These are phyloP conservation scores for Hyles euphorbiae DNA, from an alignment of 1,140 invertebrate genomes.

Conservation along the genomic window DNA sequence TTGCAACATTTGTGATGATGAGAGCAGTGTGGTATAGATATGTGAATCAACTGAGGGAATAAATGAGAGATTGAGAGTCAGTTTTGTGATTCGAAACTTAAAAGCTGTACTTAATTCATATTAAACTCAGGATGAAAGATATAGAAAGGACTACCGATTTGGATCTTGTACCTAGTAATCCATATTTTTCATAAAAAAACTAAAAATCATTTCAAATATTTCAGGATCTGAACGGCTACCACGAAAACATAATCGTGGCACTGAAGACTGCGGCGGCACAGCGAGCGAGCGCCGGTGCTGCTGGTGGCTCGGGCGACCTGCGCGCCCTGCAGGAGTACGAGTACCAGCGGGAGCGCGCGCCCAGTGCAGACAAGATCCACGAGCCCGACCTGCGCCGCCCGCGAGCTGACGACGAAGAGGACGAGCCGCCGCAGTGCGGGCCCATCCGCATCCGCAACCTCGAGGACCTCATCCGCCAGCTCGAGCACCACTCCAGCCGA, in stretches of 20 bases:
- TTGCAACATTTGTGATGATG: no score
- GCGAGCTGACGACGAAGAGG: constrained; percentile 79
- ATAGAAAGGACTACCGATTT: no score
- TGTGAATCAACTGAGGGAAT: no score
- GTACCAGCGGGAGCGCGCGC: constrained; percentile 75
- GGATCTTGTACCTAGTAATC: no score
- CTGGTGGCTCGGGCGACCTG: constrained; percentile 81
- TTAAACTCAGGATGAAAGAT: no score
- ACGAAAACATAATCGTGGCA: constrained; percentile 93
- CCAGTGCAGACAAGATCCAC: constrained; percentile 81
- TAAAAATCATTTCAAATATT: constrained; percentile 45
- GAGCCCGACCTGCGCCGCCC: constrained; percentile 72
- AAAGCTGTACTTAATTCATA: no score
- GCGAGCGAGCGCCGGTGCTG: constrained; percentile 77
- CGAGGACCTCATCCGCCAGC: constrained; percentile 92
- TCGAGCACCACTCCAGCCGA: constrained; percentile 90
- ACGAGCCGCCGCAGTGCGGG: constrained; percentile 82
- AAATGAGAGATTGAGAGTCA: no score
- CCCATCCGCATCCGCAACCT: constrained; percentile 91
- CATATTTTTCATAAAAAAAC: no score
- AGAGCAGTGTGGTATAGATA: no score
- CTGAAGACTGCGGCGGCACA: constrained; percentile 87
- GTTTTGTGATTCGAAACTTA: no score
- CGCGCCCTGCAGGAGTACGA: constrained; percentile 80
- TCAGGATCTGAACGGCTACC: constrained; percentile 93